A percentile compares a stretch with the other conserved stretches of the same genome.
These are phyloP conservation scores for Adelphocoris suturalis DNA, from an alignment of 2,888 invertebrate species.

Conservation along the genomic window DNA sequence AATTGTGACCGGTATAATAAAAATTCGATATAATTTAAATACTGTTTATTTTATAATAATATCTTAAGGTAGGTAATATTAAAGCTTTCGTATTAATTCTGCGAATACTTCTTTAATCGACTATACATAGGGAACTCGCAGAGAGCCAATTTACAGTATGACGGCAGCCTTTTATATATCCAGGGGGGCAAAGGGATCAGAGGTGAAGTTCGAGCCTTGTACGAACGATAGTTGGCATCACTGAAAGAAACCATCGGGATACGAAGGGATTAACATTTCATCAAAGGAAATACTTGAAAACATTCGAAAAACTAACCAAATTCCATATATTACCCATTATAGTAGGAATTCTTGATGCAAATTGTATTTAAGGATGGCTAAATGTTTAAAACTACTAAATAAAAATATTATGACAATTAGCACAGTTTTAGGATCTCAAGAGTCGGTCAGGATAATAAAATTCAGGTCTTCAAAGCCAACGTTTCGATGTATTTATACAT, in stretches of 20 bases:
- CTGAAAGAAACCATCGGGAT: conserved; percentile 79
- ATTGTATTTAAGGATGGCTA: too few relatives aligned
- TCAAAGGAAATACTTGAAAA: background rate
- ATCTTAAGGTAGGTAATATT: background rate
- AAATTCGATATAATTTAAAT: background rate
- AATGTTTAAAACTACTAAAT: too few relatives aligned
- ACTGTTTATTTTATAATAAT: conserved; percentile 11
- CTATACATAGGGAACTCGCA: conserved; percentile 95
- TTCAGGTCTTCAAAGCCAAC: too few relatives aligned
- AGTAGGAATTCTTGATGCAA: too few relatives aligned
- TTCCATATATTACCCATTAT: too few relatives aligned
- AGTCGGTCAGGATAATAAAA: too few relatives aligned
- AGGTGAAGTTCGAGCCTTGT: conserved; percentile 93
- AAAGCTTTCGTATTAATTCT: conserved; percentile 38
- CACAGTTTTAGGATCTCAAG: too few relatives aligned
- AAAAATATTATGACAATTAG: too few relatives aligned
- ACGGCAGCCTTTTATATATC: conserved; percentile 91
- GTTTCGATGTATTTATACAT: too few relatives aligned
- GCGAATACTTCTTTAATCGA: conserved; percentile 52
- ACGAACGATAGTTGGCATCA: conserved; percentile 91
- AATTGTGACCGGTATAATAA: background rate
- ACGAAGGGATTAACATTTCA: background rate
- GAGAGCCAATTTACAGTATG: conserved; percentile 88
- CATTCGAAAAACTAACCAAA: too few relatives aligned
- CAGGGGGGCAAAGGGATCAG: conserved; percentile 92